phyloP scores from a whole-genome alignment of 1,140 invertebrate species.

The Onthophagus taurus region DNA sequence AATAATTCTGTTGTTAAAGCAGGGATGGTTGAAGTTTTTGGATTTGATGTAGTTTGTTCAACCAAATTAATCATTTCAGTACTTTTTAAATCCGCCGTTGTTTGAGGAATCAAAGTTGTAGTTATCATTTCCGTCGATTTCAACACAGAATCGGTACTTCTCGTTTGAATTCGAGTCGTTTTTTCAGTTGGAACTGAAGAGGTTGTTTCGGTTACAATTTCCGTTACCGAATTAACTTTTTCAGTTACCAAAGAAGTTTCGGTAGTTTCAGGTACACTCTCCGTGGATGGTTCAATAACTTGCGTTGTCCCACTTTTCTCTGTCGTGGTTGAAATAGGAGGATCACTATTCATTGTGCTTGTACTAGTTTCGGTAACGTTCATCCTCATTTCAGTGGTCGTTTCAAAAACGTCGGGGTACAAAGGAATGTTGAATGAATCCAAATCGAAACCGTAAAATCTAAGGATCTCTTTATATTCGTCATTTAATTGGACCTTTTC shows the following conservation, averaged over 20 bases:
- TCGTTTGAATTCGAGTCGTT: no score
- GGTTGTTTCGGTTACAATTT: not conserved
- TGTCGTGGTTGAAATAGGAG: not conserved
- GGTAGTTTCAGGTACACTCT: not conserved
- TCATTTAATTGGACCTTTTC: conserved; percentile 61
- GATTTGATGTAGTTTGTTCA: no score
- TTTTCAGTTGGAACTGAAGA: no score
- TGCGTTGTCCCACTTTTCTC: not conserved
- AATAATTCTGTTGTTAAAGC: no score
- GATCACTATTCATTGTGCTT: not conserved
- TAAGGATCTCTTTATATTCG: conserved; percentile 57
- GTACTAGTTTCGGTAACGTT: not conserved
- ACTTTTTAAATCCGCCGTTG: not conserved
- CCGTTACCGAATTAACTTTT: not conserved
- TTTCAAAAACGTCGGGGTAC: conserved; percentile 28
- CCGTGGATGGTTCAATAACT: not conserved
- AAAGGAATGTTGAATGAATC: conserved; percentile 35
- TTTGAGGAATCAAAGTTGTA: not conserved
- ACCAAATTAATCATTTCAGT: no score
- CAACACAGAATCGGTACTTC: no score
- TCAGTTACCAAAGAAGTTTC: not conserved
- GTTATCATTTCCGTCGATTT: no score
- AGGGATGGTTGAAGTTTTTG: no score
- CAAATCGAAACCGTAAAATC: conserved; percentile 69
- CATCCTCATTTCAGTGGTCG: conserved; percentile 5